Evolutionary conservation across 2,888 invertebrate genomes (phyloP).

Genomic region (Tinea trinotella): DNA sequence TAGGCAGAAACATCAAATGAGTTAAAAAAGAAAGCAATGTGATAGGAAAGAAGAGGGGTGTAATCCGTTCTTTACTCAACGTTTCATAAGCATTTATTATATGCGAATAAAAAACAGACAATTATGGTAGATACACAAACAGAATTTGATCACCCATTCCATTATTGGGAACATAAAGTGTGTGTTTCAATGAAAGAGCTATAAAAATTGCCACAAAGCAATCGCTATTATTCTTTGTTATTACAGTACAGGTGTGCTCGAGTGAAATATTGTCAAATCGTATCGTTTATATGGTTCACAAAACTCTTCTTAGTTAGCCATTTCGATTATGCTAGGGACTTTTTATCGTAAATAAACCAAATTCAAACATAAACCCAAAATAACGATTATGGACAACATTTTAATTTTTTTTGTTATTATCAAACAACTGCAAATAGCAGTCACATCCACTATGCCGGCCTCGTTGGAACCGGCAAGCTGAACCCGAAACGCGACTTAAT

Average conservation of each 20-base stretch:
- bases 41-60: neutral
- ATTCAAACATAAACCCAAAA: too few species aligned
- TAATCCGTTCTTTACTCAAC: neutral
- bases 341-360: too few species aligned
- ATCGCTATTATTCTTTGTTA: conserved; percentile 63
- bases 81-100: too few species aligned
- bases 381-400: too few species aligned
- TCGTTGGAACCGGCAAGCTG: too few species aligned
- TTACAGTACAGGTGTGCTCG: conserved; percentile 62
- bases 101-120: too few species aligned
- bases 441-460: too few species aligned
- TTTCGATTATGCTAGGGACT: neutral
- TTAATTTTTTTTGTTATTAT: too few species aligned
- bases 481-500: too few species aligned
- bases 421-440: too few species aligned
- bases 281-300: conserved; percentile 43
- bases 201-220: conserved; percentile 59
- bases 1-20: too few species aligned
- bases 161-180: conserved; percentile 15
- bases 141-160: neutral
- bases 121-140: neutral
- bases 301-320: conserved; percentile 1
- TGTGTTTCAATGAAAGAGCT: conserved; percentile 51
- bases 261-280: conserved; percentile 56
- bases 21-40: too few species aligned